phyloP scores from a whole-genome alignment of 2,797 vertebrate species.

The Sebastes aleutianus region DNA sequence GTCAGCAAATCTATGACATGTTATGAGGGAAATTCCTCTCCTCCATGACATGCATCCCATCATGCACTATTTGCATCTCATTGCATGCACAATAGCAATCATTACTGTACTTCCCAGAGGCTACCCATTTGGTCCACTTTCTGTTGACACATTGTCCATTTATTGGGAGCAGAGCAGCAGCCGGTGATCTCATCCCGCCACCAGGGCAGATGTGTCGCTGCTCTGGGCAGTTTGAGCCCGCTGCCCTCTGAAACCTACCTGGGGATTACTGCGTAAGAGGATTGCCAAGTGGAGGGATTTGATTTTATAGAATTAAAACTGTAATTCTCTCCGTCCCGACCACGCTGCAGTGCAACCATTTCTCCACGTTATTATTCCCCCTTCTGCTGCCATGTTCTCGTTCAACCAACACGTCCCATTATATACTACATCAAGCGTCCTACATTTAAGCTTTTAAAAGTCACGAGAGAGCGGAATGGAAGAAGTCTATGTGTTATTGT shows the following conservation, averaged over 20 bases:
- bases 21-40: neutral
- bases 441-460: slow-evolving; percentile 33
- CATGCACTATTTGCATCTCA: neutral
- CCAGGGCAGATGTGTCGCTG: slow-evolving; percentile 67
- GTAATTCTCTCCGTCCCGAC: slow-evolving; percentile 66
- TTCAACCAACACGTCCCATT: slow-evolving; percentile 12
- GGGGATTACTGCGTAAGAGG: slow-evolving; percentile 78
- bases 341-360: slow-evolving; percentile 28
- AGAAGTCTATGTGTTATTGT: neutral
- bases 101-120: neutral
- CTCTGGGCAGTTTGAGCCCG: slow-evolving; percentile 57
- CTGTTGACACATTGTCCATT: slow-evolving; percentile 2
- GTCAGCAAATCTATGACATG: neutral
- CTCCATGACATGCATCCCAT: neutral
- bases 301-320: slow-evolving; percentile 79
- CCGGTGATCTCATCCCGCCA: slow-evolving; percentile 34
- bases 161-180: slow-evolving; percentile 35
- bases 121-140: slow-evolving; percentile 6
- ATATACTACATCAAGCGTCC: slow-evolving; percentile 9
- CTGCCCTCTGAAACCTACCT: slow-evolving; percentile 75
- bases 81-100: neutral
- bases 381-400: neutral
- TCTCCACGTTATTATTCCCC: slow-evolving; percentile 27
- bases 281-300: slow-evolving; percentile 77
- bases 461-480: neutral